Conservation (phyloP, 2,113 vertebrate genomes). For the Benitochromis conjunctus region DNA sequence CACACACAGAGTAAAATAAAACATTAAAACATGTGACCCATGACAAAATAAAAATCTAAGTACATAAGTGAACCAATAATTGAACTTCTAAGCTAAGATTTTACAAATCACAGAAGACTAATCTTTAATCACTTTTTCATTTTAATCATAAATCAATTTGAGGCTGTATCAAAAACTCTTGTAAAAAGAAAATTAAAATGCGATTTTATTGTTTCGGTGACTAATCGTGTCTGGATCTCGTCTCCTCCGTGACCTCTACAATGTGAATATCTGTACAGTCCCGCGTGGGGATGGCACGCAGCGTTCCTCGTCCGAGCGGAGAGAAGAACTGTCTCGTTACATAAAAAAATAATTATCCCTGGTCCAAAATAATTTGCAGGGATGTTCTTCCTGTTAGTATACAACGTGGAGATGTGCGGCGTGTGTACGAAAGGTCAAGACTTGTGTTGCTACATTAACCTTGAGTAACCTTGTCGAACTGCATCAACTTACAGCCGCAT, state of each 20-base stretch:
- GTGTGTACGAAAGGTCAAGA: neutral
- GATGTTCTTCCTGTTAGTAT: neutral
- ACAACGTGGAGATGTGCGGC: neutral
- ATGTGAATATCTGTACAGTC: conserved; percentile 32
- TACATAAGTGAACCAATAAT: conserved; percentile 67
- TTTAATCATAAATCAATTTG: conserved; percentile 83
- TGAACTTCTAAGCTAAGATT: conserved; percentile 69
- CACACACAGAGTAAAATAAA: conserved; percentile 54
- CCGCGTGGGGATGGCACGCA: neutral
- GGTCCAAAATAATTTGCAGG: conserved; percentile 66
- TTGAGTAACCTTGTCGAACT: neutral
- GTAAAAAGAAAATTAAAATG: conserved; percentile 79
- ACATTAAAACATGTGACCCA: conserved; percentile 57
- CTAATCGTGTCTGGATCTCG: neutral
- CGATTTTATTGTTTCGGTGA: conserved; percentile 59
- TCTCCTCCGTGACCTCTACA: neutral
- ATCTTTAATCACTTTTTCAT: conserved; percentile 69
- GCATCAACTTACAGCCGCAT: neutral
- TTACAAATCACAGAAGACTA: conserved; percentile 84
- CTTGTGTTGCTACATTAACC: neutral
- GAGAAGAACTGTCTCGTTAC: conserved; percentile 52
- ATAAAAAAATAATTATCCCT: conserved; percentile 74
- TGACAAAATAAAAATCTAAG: conserved; percentile 23
- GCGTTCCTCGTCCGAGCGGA: conserved; percentile 10
- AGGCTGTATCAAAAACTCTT: conserved; percentile 86